Percentiles rank a stretch among this genome's conserved stretches.
phyloP scores from a whole-genome alignment of 2,888 invertebrate species.

The Drosophila paramelanica region DNA sequence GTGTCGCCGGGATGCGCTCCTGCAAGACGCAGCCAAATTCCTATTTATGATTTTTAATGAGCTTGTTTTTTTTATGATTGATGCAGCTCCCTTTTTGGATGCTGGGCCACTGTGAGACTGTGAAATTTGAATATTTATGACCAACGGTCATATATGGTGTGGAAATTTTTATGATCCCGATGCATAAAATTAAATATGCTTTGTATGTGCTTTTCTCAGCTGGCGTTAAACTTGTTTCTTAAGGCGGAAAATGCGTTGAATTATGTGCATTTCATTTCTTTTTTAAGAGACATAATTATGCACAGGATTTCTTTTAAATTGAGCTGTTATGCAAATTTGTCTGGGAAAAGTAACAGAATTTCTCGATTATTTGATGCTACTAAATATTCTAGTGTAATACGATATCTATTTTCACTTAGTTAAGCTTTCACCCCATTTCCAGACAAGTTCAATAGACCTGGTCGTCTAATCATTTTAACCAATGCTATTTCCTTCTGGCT shows the following conservation, averaged over 20 bases:
- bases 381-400: neutral
- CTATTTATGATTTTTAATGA: constrained; percentile 72
- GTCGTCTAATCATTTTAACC: constrained; percentile 36
- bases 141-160: constrained; percentile 83
- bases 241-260: constrained; percentile 60
- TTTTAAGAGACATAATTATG: constrained; percentile 48
- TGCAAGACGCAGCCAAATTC: constrained; percentile 53
- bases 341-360: constrained; percentile 31
- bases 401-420: neutral
- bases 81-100: constrained; percentile 64
- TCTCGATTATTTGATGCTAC: neutral
- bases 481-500: constrained; percentile 23
- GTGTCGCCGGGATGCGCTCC: constrained; percentile 37
- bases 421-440: neutral
- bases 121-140: constrained; percentile 83
- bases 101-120: constrained; percentile 37
- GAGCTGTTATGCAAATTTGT: constrained; percentile 63
- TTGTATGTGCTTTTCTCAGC: constrained; percentile 33
- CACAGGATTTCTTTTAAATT: constrained; percentile 44
- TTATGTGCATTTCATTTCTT: constrained; percentile 37
- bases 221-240: constrained; percentile 64
- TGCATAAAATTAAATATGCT: constrained; percentile 58
- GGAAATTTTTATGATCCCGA: constrained; percentile 81
- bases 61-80: constrained; percentile 70
- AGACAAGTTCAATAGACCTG: constrained; percentile 51